Conservation (phyloP, 2,113 vertebrate species). For the Nannobrachium achirus region DNA sequence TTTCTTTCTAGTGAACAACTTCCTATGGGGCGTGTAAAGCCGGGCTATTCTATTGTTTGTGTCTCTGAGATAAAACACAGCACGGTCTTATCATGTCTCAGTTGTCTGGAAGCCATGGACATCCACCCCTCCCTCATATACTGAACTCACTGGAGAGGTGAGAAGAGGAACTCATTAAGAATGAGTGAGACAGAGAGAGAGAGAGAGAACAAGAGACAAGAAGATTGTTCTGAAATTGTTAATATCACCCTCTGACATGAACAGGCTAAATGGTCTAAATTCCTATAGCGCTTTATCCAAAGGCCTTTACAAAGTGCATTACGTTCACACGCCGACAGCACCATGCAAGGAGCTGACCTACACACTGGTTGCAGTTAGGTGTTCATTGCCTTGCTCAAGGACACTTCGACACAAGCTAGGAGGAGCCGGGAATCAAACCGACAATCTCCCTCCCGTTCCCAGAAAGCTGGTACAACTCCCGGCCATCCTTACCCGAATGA, state of each 20-base stretch:
- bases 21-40: conserved; percentile 5
- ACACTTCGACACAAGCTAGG: too few species aligned
- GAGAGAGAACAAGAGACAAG: not conserved
- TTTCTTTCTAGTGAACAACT: conserved; percentile 9
- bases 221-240: not conserved
- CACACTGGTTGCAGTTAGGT: too few species aligned
- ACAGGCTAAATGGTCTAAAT: not conserved
- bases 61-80: conserved; percentile 50
- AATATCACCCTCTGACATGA: not conserved
- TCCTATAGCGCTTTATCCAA: too few species aligned
- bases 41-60: conserved; percentile 32
- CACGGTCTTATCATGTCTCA: conserved; percentile 45
- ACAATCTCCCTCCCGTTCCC: too few species aligned
- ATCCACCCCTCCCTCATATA: conserved; percentile 13
- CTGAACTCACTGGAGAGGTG: not conserved
- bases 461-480: too few species aligned
- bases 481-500: too few species aligned
- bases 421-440: too few species aligned
- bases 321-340: too few species aligned
- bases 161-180: conserved; percentile 2
- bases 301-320: too few species aligned
- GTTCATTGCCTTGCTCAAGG: too few species aligned
- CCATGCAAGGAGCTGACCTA: too few species aligned
- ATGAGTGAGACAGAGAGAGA: conserved; percentile 6
- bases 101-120: conserved; percentile 10